Evolutionary conservation across 1,140 invertebrate genomes (phyloP).

Genomic region (Pseudachorutes palmiensis): DNA sequence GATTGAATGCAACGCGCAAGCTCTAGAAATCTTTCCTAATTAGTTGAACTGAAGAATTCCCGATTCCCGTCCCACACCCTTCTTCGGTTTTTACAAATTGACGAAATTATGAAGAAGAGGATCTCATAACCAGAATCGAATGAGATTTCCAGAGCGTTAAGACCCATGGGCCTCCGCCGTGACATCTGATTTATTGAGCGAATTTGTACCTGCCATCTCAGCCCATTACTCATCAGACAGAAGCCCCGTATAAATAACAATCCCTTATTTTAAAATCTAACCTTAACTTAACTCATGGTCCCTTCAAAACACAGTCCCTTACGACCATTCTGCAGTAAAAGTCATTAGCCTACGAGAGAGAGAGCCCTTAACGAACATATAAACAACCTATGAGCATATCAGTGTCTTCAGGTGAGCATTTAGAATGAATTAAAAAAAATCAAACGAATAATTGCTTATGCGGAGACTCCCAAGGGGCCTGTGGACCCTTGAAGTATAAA

Average conservation of each 20-base stretch:
- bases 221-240: conserved; percentile 31
- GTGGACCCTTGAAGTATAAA: too few relatives aligned
- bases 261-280: conserved; percentile 15
- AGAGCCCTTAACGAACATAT: too few relatives aligned
- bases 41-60: background rate
- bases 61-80: background rate
- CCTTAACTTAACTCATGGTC: background rate
- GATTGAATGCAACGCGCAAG: too few relatives aligned
- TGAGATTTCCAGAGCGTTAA: too few relatives aligned
- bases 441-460: too few relatives aligned
- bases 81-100: conserved; percentile 4
- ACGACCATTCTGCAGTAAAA: too few relatives aligned
- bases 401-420: too few relatives aligned
- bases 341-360: too few relatives aligned
- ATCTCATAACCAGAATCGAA: too few relatives aligned
- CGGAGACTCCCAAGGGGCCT: too few relatives aligned
- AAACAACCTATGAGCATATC: too few relatives aligned
- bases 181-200: conserved; percentile 38
- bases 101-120: background rate
- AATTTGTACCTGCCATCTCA: conserved; percentile 37
- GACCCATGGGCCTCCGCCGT: background rate
- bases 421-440: too few relatives aligned
- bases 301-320: background rate
- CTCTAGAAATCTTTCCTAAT: background rate
- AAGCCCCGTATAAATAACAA: conserved; percentile 30